A percentile compares a stretch with the other conserved stretches of the same genome.
Evolutionary conservation across 2,888 invertebrate species (phyloP).

Genomic region (Orthosia cruda): DNA sequence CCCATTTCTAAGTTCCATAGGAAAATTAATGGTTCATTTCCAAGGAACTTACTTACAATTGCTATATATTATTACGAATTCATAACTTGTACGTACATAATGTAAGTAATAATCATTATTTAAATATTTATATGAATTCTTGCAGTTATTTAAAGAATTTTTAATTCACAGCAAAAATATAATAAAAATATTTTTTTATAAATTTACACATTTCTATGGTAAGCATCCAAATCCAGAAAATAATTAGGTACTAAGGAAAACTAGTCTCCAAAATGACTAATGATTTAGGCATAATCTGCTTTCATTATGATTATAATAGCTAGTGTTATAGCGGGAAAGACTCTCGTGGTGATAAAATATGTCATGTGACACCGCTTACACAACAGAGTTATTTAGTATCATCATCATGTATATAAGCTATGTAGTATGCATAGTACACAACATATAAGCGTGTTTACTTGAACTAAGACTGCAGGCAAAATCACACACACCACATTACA

Average conservation of each 20-base stretch:
- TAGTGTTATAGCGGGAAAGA: not conserved
- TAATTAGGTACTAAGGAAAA: not conserved
- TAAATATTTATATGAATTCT: not conserved
- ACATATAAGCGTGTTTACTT: slow-evolving; percentile 21
- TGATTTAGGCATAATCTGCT: not conserved
- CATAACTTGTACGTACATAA: not conserved
- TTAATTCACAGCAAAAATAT: not conserved
- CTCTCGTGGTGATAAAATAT: not conserved
- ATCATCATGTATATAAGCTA: not conserved
- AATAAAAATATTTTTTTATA: not conserved
- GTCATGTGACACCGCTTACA: slow-evolving; percentile 8
- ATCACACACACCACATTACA: slow-evolving; percentile 20
- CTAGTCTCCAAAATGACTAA: not conserved
- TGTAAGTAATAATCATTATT: not conserved
- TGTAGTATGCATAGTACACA: slow-evolving; percentile 4
- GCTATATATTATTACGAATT: not conserved
- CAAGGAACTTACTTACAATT: slow-evolving; percentile 7
- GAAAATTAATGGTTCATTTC: not conserved
- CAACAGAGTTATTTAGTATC: slow-evolving; percentile 7
- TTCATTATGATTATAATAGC: not conserved
- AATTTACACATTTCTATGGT: not conserved
- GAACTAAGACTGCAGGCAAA: not conserved
- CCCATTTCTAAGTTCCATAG: slow-evolving; percentile 16
- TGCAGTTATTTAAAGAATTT: not conserved
- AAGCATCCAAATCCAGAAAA: not conserved